Evolutionary conservation across 2,113 vertebrate species (phyloP), one percentile per base, ranked within the genome.

Genomic region (Holacanthus passer): DNA sequence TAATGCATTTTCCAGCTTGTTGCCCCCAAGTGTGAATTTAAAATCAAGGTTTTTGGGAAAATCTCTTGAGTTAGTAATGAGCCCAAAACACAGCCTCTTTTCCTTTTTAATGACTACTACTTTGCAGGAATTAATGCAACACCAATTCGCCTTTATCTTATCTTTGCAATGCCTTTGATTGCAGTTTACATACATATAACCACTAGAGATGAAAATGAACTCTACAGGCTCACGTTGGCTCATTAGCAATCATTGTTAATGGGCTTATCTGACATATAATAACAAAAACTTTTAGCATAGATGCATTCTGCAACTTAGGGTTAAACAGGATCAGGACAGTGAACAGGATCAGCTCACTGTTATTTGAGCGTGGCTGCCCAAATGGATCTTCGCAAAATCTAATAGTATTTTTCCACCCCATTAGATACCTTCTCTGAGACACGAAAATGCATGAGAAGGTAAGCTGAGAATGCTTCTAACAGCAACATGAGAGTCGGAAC

Each of bases 361-460:
- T 66, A 53, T 83, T 52, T 73, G 81, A 76, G 75, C 32, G 0
- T 0, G 29, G 27, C 27, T 50, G 56, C 39, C 56, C 77, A 24
- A 82, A 53, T 55, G 29, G n/a, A 79, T 73, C 50, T 76, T 52
- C 35, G 47, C 56, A 24, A 69, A 72, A 79, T 79, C 78, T 77
- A 50, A 75, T 50, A 45, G 53, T 69, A 45, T 66, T 62, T 63
- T 81, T 50, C 29, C 59, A 19, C 35, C 37, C 60, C 47, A 2
- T 59, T 75, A 41, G 5, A 72, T 64, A 0, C 62, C 20, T n/a
- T 68, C 41, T 58, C 35, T 72, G 55, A 73, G 56, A 73, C 45
- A 69, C 59, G 43, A 52, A 55, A 37, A n/a, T 35, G 69, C 39
- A 71, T 71, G 58, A 55, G 12, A 50, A 45, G 39, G 75, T 69